Base-by-base conservation (phyloP, 2,888 invertebrate species). In the Chironomus riparius region DNA sequence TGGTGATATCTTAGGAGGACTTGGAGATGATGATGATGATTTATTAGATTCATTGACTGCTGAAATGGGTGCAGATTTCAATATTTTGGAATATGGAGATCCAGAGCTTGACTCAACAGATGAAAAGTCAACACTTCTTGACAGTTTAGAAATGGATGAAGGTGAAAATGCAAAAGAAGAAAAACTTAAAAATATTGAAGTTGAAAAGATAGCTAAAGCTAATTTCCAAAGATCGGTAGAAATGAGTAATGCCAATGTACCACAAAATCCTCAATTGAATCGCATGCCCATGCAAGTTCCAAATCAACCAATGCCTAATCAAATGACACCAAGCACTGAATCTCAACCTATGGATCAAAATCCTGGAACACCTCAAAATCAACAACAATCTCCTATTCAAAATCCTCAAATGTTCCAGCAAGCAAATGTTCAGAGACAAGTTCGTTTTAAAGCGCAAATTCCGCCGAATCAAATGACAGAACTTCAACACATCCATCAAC, bases 1-100 rank as follows among this genome's bases (percentile, higher is more conserved):
- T 76, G 89, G 90, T 78, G 92, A 93, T 82, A 91, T 94, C 81
- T 86, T 94, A 61, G 92, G 92, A 62, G 93, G 93, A 18, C 86
- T 94, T 68, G 93, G 91, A 4, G 92, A 93, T 76, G 94, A 94
- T 79, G 95, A 95, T 80, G 95, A 95, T 81, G 94, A 94, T 80
- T 86, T 95, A 62, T 86, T 95, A 28, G 87, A 88, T 78, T 88
- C 88, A 0, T 81, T 88, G 61, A 85, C 87, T 80, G 93, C 92
- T n/a, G 94, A 94, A 85, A 93, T 95, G 87, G 95, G 95, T 4
- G 92, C 93, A 77, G 96, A 96, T 85, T 97, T 97, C 84, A 97
- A 97, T 83, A 95, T 97, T 80, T 85, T 97, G 78, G 95, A 96
- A 83, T 97, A 97, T 83, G 97, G 95, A 0, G 97, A 97, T 86